Percentiles rank a stretch among this genome's conserved stretches.
phyloP scores from a whole-genome alignment of 2,888 invertebrate genomes.

The Trachelus stipa region DNA sequence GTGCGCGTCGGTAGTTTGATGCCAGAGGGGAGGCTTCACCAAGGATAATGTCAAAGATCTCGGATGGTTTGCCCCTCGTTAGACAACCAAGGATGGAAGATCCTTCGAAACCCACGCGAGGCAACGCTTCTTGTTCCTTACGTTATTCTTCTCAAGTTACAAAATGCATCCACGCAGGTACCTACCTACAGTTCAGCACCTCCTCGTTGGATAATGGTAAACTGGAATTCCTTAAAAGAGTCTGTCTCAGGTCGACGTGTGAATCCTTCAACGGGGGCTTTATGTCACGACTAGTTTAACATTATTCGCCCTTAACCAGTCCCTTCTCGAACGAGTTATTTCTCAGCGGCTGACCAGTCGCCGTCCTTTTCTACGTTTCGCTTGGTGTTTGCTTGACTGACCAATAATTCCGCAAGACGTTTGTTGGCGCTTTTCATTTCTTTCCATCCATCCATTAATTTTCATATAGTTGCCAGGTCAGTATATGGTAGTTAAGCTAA shows the following conservation, averaged over 20 bases:
- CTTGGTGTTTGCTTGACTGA: not conserved
- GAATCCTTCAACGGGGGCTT: not conserved
- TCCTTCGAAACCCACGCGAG: not conserved
- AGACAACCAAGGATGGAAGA: not conserved
- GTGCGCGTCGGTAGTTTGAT: not conserved
- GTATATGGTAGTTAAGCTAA: not conserved
- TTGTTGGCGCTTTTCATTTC: not conserved
- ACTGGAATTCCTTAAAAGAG: not conserved
- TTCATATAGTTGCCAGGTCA: not conserved
- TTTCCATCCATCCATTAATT: not conserved
- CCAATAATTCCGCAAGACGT: not conserved
- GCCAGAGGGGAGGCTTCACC: not conserved
- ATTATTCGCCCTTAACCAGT: not conserved
- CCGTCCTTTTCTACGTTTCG: not conserved
- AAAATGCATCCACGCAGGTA: not conserved
- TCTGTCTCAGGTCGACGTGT: not conserved
- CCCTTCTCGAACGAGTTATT: not conserved
- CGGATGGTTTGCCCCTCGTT: not conserved
- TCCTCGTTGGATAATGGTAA: not conserved
- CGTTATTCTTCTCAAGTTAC: not conserved
- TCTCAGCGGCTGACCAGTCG: not conserved
- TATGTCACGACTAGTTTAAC: not conserved
- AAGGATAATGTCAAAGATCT: not conserved
- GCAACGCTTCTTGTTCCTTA: not conserved
- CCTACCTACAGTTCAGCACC: not conserved